A percentile compares a stretch with the other conserved stretches of the same genome.
phyloP scores from a whole-genome alignment of 2,113 vertebrate genomes.

The Cebidichthys violaceus region DNA sequence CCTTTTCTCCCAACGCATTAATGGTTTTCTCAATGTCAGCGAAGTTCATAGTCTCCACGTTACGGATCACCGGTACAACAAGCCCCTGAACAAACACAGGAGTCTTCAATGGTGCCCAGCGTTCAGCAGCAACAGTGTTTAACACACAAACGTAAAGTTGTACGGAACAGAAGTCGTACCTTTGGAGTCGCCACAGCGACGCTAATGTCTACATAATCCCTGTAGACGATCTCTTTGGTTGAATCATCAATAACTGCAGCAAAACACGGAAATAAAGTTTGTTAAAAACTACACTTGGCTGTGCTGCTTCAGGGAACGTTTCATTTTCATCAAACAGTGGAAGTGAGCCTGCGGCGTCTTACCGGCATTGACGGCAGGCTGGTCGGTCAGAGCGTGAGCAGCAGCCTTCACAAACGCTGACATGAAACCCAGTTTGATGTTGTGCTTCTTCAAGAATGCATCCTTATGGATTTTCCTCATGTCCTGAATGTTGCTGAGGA shows the following conservation, averaged over 20 bases:
- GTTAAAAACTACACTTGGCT: no score
- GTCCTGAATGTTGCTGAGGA: constrained; percentile 91
- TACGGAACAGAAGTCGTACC: constrained; percentile 76
- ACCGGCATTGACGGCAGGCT: constrained; percentile 95
- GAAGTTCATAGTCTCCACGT: constrained; percentile 95
- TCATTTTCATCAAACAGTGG: no score
- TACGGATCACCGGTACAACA: constrained; percentile 94
- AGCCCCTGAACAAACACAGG: constrained; percentile 84
- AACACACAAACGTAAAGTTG: background rate
- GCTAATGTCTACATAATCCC: constrained; percentile 96
- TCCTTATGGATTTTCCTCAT: constrained; percentile 91
- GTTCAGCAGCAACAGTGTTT: background rate
- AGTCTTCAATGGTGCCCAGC: background rate
- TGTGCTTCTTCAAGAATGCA: constrained; percentile 92
- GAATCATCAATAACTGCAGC: constrained; percentile 92
- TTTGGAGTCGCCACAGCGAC: constrained; percentile 94
- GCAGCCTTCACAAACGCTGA: constrained; percentile 95
- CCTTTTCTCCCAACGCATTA: constrained; percentile 93
- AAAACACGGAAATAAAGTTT: background rate
- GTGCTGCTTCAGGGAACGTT: no score
- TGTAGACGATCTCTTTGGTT: constrained; percentile 96
- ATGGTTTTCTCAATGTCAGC: constrained; percentile 92
- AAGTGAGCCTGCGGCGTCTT: background rate
- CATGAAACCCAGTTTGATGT: constrained; percentile 95
- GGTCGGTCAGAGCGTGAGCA: constrained; percentile 91